Conservation (phyloP, 2,888 invertebrate species). For the Lycia hirtaria region DNA sequence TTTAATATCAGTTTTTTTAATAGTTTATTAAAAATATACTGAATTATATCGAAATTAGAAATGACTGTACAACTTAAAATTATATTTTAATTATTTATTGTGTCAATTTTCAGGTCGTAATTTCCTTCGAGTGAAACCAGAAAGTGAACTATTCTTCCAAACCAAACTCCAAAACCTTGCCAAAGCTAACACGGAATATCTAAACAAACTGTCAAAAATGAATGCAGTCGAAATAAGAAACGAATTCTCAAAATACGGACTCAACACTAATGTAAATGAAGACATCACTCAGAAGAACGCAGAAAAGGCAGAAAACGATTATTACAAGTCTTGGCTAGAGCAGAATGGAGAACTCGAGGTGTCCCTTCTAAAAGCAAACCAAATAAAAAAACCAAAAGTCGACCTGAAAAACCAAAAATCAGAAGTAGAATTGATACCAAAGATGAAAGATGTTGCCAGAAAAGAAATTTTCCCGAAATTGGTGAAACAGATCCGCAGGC, state of each 20-base stretch:
- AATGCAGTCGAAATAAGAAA: slow-evolving; percentile 70
- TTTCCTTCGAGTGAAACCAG: slow-evolving; percentile 74
- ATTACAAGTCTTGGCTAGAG: slow-evolving; percentile 79
- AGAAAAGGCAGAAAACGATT: slow-evolving; percentile 73
- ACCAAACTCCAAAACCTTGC: slow-evolving; percentile 71
- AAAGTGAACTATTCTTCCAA: slow-evolving; percentile 76
- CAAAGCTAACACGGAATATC: slow-evolving; percentile 71
- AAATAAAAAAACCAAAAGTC: slow-evolving; percentile 62
- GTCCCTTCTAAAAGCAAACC: slow-evolving; percentile 71
- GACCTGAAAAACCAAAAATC: slow-evolving; percentile 65
- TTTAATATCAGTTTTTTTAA: too few relatives aligned
- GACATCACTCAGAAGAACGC: slow-evolving; percentile 58
- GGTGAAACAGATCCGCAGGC: slow-evolving; percentile 64
- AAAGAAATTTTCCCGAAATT: slow-evolving; percentile 63
- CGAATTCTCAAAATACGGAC: slow-evolving; percentile 76
- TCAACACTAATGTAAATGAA: slow-evolving; percentile 60
- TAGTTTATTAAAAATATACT: too few relatives aligned
- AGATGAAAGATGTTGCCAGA: slow-evolving; percentile 59
- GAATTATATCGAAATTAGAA: too few relatives aligned
- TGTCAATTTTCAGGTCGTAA: slow-evolving; percentile 58
- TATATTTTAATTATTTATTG: slow-evolving; percentile 2
- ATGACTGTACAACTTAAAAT: neutral
- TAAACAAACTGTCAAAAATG: slow-evolving; percentile 73
- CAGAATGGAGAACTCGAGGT: slow-evolving; percentile 81
- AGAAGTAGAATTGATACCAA: slow-evolving; percentile 77